Base-by-base conservation (phyloP, 2,888 invertebrate genomes). In the Drosophila birchii region DNA sequence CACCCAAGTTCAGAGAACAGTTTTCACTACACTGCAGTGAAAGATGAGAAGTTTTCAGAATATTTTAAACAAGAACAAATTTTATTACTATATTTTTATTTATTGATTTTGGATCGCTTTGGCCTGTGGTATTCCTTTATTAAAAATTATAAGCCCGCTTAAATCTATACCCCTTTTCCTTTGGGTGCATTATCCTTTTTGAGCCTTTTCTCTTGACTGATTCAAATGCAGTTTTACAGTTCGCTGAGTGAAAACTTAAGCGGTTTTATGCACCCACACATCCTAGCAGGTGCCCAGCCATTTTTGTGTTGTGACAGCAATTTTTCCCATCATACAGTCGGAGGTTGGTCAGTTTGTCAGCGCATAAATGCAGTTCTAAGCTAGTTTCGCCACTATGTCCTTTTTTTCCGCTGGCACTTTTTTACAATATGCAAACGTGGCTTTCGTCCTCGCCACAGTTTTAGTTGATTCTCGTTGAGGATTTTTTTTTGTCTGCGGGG, bases 141-240 rank as follows among this genome's bases (percentile, higher is more conserved):
- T 0, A 6, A 7, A 29, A 1, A 29, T 47, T 16, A 9, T 23
- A 16, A 23, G 7, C 2, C 0, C 16, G 16, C 8, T 3, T 3
- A 0, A 12, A 23, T 5, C 3, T 20, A 20, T 14, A 5, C 5
- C 9, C 14, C 5, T 20, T 20, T 41, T 49, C 60, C 51, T 71
- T 41, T 29, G 34, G 53, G 9, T 36, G 9, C 26, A 16, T 34
- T 41, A 43, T 5, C 4, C 20, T 20, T 26, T 34, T 8, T n/a
- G 32, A 67, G n/a, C 11, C 36, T 20, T 60, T 76, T 71, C 51
- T 45, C 51, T 75, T 58, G 34, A 32, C 8, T 72, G 73, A 80
- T 85, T 86, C 86, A 86, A 86, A 85, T 88, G 78, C 80, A 88
- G 83, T 88, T 88, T 85, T 73, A 77, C 88, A 86, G 88, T 81